Evolutionary conservation across 1,140 invertebrate species (phyloP).

Genomic region (Nasonia longicornis): DNA sequence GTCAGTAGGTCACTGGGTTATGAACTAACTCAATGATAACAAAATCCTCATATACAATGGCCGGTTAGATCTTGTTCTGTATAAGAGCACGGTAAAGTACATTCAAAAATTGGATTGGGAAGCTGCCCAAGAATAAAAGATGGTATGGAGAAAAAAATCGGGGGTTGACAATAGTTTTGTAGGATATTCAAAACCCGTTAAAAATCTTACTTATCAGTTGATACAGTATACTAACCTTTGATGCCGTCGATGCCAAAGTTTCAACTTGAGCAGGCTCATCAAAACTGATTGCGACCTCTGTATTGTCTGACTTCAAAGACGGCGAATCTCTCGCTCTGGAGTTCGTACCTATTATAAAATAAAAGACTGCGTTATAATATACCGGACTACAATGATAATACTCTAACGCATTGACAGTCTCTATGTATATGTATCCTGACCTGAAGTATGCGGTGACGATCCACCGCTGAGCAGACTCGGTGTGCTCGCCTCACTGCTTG

Average conservation of each 20-base stretch:
- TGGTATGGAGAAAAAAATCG: too few species aligned
- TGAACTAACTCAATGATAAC: too few species aligned
- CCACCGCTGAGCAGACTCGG: slow-evolving; percentile 43
- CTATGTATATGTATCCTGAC: slow-evolving; percentile 45
- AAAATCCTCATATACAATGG: too few species aligned
- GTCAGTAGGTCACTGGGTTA: too few species aligned
- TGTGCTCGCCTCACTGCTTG: slow-evolving; percentile 28
- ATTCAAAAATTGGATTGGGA: too few species aligned
- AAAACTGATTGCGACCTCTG: slow-evolving; percentile 63
- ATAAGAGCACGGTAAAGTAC: too few species aligned
- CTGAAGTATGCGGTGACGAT: slow-evolving; percentile 53
- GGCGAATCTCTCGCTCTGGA: slow-evolving; percentile 39
- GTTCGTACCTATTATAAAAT: slow-evolving; percentile 24
- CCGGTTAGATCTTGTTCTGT: too few species aligned
- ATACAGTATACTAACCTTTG: slow-evolving; percentile 61
- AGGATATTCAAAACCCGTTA: too few species aligned
- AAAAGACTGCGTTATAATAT: slow-evolving; percentile 8
- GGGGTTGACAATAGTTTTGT: too few species aligned
- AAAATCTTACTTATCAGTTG: too few species aligned
- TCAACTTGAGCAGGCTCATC: slow-evolving; percentile 64
- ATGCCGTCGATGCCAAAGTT: slow-evolving; percentile 64
- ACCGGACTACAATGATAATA: background rate
- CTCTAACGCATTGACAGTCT: background rate
- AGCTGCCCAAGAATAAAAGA: too few species aligned
- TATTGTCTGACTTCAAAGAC: slow-evolving; percentile 52